Base-by-base conservation (phyloP, 2,888 invertebrate genomes). In the Tethea ocularis region DNA sequence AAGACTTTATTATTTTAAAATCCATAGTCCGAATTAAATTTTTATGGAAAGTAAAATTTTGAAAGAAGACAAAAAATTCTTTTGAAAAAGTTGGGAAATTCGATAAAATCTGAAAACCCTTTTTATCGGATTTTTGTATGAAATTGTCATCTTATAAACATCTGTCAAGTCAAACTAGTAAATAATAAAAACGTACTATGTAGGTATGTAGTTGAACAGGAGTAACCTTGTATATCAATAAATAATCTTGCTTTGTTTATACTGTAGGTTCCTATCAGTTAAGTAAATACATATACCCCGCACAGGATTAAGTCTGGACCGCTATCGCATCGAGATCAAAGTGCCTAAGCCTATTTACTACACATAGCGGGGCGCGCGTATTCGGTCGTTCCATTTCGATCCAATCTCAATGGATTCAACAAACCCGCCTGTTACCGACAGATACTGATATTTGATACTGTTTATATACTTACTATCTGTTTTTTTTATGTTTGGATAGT, bases 351-450 rank as follows among this genome's bases (percentile, higher is more conserved):
- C 58, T 58, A 58, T 58, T 58, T 58, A 36, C 58, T 51, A 33
- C 51, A 55, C 17, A 36, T 51, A 58, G 54, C 52, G 17, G 36
- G 57, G 57, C 52, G 51, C 52, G 57, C 52, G 51, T 11, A 33
- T 52, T 57, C 52, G 57, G 23, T 36, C 51, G 23, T 51, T 24
- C 33, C 51, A 36, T 52, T 55, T 54, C 58, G 55, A 58, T 55
- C 58, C 58, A 58, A 58, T 58, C 58, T 51, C 33, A 23, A 22
- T 29, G 58, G 58, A 55, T 58, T 55, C 54, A 38, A 51, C 29
- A 29, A 55, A 36, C 33, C 33, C 58, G 17, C 33, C 54, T 54
- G 54, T 54, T 22, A 1, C 22, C 33, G 54, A 54, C 54, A 46
- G 20, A 53, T 26, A 15, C 20, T 26, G 53, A 53, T 53, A 53